Base-by-base conservation (phyloP, 2,113 vertebrate species). In the Bos javanicus region DNA sequence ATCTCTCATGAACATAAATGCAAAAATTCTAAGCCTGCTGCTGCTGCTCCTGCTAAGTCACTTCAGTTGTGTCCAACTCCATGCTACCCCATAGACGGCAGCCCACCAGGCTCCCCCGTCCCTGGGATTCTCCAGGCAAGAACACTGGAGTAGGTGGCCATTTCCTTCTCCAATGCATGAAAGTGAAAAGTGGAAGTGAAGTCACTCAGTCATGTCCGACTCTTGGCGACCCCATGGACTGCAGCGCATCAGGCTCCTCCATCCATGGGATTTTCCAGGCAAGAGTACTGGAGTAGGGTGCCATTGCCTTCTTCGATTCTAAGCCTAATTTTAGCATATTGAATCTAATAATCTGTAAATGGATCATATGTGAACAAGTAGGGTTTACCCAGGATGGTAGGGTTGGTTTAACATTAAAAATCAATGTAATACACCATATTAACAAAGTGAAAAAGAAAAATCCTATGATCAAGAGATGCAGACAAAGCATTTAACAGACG, bases 21-120 rank as follows among this genome's bases (percentile, higher is more conserved):
- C 39, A 36, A 50, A 71, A 57, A 36, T 59, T 86, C 21, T 93
- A 50, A 93, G 74, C 52, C 56, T 74, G 14, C 30, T 15, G 28
- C 28, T 62, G 60, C 60, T 64, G 60, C 60, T 62, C 30, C 60
- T 62, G 60, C 30, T 64, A 33, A 64, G 30, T 64, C 14, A 1
- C 60, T 33, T 33, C 30, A 33, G 60, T 33, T 1, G 3, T 62
- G 60, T 62, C 30, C 2, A 3, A 33, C 60, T 62, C 60, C 33
- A 6, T 62, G 60, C 0, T 1, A 62, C 60, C 14, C 60, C 0
- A 33, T 16, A 33, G 28, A 33, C 0, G 3, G 60, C 60, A 62
- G 60, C 30, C 60, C 60, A 16, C 60, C 30, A 62, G 60, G 60
- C 60, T 62, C 14, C 60, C 30, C 6, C 30, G 1, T 62, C 30